Conservation (phyloP, 2,113 vertebrate genomes). For the Apus apus region DNA sequence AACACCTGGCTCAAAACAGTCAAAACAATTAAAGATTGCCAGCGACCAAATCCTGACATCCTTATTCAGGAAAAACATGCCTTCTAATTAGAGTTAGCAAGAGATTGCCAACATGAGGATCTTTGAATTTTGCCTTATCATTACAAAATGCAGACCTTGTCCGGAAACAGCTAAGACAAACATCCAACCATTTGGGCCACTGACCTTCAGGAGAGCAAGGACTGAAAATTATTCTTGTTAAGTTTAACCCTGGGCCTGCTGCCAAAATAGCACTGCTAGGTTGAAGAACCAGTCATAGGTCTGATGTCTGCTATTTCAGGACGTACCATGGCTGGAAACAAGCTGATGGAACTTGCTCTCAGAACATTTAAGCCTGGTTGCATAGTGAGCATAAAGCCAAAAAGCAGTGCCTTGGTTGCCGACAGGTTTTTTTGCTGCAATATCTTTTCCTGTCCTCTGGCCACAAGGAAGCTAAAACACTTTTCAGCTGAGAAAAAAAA, state of each 20-base stretch:
- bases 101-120: background rate
- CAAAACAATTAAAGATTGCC: background rate
- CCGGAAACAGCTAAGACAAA: conserved; percentile 55
- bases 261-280: conserved; percentile 56
- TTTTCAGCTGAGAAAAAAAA: background rate
- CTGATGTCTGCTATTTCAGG: conserved; percentile 58
- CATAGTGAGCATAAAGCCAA: background rate
- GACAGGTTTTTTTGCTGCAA: background rate
- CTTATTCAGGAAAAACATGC: background rate
- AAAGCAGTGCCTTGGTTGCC: background rate
- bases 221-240: conserved; percentile 63
- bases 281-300: conserved; percentile 25
- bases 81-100: background rate
- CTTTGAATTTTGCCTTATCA: background rate
- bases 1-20: background rate
- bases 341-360: conserved; percentile 42
- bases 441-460: background rate
- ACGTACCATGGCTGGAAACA: conserved; percentile 5
- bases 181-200: conserved; percentile 58
- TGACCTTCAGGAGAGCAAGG: conserved; percentile 60
- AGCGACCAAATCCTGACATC: background rate
- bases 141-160: conserved; percentile 60
- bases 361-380: conserved; percentile 15
- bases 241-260: conserved; percentile 64
- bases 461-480: background rate